These are phyloP conservation scores for Irena cyanogastra DNA, from an alignment of 2,113 vertebrate genomes.

Conservation along the genomic window DNA sequence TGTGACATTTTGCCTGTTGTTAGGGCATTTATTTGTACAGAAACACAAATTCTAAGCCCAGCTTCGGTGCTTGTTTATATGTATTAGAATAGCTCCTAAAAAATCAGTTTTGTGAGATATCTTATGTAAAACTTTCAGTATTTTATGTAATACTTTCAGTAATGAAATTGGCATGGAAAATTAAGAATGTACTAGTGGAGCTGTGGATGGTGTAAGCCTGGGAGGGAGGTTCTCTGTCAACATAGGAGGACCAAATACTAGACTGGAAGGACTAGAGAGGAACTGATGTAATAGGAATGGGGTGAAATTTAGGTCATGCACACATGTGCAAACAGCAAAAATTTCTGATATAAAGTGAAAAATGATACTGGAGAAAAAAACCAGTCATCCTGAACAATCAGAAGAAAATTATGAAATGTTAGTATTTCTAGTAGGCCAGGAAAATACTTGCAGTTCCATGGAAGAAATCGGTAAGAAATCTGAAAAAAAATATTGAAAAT, in stretches of 20 bases:
- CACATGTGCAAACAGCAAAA: neutral
- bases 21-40: neutral
- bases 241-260: neutral
- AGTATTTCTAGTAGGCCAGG: neutral
- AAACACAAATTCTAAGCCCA: neutral
- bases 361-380: neutral
- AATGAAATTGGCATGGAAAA: constrained; percentile 13
- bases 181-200: neutral
- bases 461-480: neutral
- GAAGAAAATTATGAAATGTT: neutral
- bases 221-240: neutral
- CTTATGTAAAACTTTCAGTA: neutral
- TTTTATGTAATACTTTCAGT: constrained; percentile 8
- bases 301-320: constrained; percentile 16
- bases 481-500: neutral
- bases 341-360: constrained; percentile 1
- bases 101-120: neutral
- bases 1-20: neutral
- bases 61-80: neutral
- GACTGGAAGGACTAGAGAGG: neutral
- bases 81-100: neutral
- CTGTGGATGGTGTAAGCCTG: neutral
- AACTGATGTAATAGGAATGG: neutral
- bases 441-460: neutral
- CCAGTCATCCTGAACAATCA: neutral